Evolutionary conservation across 2,113 vertebrate genomes (phyloP), one percentile per base, ranked within the genome.

Genomic region (Toxotes chatareus): DNA sequence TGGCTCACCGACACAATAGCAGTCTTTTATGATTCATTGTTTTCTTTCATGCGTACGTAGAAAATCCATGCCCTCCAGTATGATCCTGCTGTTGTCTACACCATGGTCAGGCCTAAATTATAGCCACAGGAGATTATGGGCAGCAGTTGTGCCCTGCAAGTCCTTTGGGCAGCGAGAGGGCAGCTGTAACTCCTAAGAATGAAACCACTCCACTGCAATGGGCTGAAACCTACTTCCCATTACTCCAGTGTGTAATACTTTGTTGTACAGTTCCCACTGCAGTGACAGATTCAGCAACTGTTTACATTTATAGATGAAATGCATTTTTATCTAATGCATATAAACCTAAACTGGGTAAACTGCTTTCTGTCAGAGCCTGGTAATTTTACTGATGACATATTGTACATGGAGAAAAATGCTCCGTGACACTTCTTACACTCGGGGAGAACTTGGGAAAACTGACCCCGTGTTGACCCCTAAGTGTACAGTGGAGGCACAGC

Each of bases 71-170:
- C n/a, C 73, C 49, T 56, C 47, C 40, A 62, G 17, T 14, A 40
- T 9, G 8, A 78, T 84, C 68, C 69, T 4, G 17, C 62, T 59
- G 76, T 49, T 80, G 56, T 80, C 86, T 56, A 83, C 51, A 78
- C 75, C 63, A 82, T 2, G 14, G 81, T 64, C 47, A 79, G n/a
- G 11, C 73, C 71, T 67, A 61, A 89, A 89, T 86, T 93, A 90
- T 66, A 85, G 73, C 66, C 73, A 55, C 66, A 68, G 62, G 46
- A 80, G 76, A 84, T 84, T 83, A 72, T 84, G 81, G 80, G 77
- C 70, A 53, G 80, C 53, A 42, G 67, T 19, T 36, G 64, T 74
- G 80, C 80, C 66, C n/a, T 76, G 47, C 32, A 64, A 82, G 71
- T 83, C 72, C 38, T 71, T 60, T 16, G 17, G 57, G 78, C 62